Percentiles rank a stretch among this genome's conserved stretches.
phyloP scores from a whole-genome alignment of 2,797 vertebrate genomes.

The Danio albolineatus region DNA sequence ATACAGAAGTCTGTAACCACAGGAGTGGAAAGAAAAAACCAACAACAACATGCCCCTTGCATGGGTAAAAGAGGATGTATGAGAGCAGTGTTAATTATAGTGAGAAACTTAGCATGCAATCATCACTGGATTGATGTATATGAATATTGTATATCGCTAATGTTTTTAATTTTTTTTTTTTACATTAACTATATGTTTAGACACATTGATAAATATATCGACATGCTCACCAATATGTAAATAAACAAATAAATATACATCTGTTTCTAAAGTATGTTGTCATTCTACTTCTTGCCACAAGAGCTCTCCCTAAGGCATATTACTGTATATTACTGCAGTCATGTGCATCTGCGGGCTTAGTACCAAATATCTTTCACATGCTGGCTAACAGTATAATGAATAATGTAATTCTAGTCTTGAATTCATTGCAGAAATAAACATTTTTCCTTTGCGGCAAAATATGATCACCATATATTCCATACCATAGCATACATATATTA shows the following conservation, averaged over 20 bases:
- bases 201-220: neutral
- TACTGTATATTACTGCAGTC: neutral
- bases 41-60: neutral
- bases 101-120: neutral
- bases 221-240: neutral
- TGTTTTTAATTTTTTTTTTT: neutral
- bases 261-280: slow-evolving; percentile 8
- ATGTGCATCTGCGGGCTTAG: no score
- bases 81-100: neutral
- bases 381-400: no score
- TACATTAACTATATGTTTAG: neutral
- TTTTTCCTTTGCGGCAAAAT: neutral
- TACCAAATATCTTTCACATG: no score
- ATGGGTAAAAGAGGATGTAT: neutral
- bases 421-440: neutral
- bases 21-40: neutral
- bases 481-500: no score
- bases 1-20: neutral
- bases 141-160: neutral
- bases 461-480: no score
- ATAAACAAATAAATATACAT: slow-evolving; percentile 7
- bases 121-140: neutral
- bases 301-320: neutral
- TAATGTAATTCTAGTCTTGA: neutral
- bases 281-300: slow-evolving; percentile 15